Evolutionary conservation across 2,113 vertebrate species (phyloP), one percentile per base, ranked within the genome.

Genomic region (Phalacrocorax brasilianus): DNA sequence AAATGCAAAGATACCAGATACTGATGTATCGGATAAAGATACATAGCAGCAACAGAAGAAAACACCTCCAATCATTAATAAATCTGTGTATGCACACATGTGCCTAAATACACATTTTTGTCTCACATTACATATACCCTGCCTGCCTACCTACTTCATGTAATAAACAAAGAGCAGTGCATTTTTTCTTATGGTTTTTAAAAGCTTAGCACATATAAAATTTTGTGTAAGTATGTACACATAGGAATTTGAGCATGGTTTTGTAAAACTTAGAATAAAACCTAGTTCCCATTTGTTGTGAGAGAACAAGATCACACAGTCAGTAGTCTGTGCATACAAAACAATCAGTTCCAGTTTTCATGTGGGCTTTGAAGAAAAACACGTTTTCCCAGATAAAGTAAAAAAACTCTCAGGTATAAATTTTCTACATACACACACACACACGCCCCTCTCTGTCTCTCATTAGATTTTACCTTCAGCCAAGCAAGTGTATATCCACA

Each of bases 21-120:
- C 19, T 0, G 3, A 8, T 6, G 4, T 15, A 58, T 45, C 30
- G 35, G 35, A 72, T 35, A 44, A 40, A 71, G 40, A 38, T 5
- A 28, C 8, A 49, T 1, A 61, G 44, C 0, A 55, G 38, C 14
- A 83, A 89, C 12, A 11, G 10, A 56, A 79, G 16, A 38, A 58
- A 71, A 71, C 28, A 30, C 6, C 24, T 42, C 15, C 24, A 55
- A 20, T 33, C 17, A 56, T 2, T 40, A 70, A 35, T n/a, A 66
- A 70, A 85, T 12, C n/a, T 30, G 28, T 14, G 3, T 11, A 58
- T 1, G 3, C 17, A 75, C 5, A 56, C 5, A 27, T 3, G 0
- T 2, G 11, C 6, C 24, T 32, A 50, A 55, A 50, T 4, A n/a
- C 7, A 62, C 42, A 22, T 53, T 42, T 42, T 28, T 56, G 33